Conservation (phyloP, 2,113 vertebrate species). For the Lepus europaeus region DNA sequence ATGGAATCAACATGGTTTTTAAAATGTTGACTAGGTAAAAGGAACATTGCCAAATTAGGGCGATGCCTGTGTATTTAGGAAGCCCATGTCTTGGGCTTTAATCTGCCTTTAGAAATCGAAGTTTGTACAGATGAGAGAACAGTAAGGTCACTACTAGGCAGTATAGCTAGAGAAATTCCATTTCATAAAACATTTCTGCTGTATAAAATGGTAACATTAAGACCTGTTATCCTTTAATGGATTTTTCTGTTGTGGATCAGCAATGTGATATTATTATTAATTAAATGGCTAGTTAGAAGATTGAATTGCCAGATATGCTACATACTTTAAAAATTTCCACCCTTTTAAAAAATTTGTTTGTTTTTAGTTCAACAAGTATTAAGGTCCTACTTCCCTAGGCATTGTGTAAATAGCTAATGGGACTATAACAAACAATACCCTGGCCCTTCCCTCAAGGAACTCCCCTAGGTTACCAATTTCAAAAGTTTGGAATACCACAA, state of each 20-base stretch:
- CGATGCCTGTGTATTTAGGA: background rate
- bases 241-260: background rate
- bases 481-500: conserved; percentile 54
- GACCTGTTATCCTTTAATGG: background rate
- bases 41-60: background rate
- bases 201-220: conserved; percentile 21
- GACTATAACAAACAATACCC: background rate
- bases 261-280: background rate
- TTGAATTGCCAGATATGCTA: background rate
- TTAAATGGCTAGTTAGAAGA: conserved; percentile 21
- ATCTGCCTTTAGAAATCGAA: conserved; percentile 40
- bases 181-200: conserved; percentile 34
- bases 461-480: conserved; percentile 55
- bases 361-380: conserved; percentile 46
- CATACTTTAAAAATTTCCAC: background rate
- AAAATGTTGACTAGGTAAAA: conserved; percentile 18
- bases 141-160: background rate
- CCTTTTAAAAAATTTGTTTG: background rate
- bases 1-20: background rate
- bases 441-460: background rate
- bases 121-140: conserved; percentile 11
- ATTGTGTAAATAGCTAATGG: conserved; percentile 11
- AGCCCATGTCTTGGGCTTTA: background rate
- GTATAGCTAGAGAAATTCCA: conserved; percentile 31
- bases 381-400: background rate